These are phyloP conservation scores for Coenonympha glycerion DNA, from an alignment of 2,888 invertebrate genomes.

Conservation along the genomic window DNA sequence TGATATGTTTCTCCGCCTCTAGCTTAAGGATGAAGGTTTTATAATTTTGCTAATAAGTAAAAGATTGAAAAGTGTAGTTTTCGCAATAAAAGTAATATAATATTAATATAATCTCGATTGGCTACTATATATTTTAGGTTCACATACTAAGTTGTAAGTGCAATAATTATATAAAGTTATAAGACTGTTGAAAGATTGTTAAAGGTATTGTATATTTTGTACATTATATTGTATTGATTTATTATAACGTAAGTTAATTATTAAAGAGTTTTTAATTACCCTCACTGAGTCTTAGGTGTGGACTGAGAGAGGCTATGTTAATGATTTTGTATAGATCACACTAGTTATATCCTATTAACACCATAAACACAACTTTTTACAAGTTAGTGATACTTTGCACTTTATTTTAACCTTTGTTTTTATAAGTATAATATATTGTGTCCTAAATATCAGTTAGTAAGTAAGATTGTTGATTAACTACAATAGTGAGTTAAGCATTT, in stretches of 20 bases:
- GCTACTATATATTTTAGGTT: constrained; percentile 17
- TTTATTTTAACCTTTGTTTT: constrained; percentile 24
- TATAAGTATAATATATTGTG: constrained; percentile 19
- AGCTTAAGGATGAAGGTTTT: constrained; percentile 19
- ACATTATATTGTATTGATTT: constrained; percentile 62
- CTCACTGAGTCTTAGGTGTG: constrained; percentile 36
- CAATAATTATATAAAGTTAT: constrained; percentile 71
- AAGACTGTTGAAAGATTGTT: constrained; percentile 75
- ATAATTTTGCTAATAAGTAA: constrained; percentile 15
- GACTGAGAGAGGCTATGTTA: constrained; percentile 50
- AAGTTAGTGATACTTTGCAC: constrained; percentile 21
- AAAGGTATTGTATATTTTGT: constrained; percentile 70
- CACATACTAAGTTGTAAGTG: constrained; percentile 44
- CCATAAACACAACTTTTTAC: constrained; percentile 24
- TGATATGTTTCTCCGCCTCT: constrained; percentile 20
- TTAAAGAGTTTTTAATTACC: constrained; percentile 50
- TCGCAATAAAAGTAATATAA: constrained; percentile 22
- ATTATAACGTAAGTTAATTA: constrained; percentile 58
- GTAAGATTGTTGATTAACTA: constrained; percentile 24
- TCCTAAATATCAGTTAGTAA: constrained; percentile 22
- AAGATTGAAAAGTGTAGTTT: constrained; percentile 11
- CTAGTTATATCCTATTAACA: constrained; percentile 23
- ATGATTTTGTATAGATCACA: constrained; percentile 29
- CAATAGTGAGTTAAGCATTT: constrained; percentile 8
- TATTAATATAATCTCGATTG: constrained; percentile 34